These are phyloP conservation scores for Puma concolor DNA, from an alignment of 2,113 vertebrate species.

Conservation along the genomic window DNA sequence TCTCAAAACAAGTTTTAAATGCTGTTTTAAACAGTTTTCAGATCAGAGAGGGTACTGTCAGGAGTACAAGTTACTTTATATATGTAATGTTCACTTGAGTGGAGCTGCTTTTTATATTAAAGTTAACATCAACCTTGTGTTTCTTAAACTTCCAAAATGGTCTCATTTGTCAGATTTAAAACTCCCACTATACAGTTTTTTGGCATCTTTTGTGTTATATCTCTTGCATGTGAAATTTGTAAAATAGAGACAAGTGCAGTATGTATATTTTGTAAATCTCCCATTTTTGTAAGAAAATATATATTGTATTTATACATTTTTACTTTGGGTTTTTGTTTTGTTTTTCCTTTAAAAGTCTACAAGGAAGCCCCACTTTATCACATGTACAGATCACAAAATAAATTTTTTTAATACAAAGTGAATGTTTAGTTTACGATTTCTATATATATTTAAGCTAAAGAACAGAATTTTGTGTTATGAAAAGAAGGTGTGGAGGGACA, in stretches of 20 bases:
- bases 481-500: neutral
- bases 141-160: constrained; percentile 62
- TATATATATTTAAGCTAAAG: neutral
- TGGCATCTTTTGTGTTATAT: constrained; percentile 78
- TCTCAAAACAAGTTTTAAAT: constrained; percentile 65
- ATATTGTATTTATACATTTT: constrained; percentile 95
- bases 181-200: constrained; percentile 70
- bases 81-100: constrained; percentile 52
- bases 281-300: constrained; percentile 92
- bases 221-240: constrained; percentile 86
- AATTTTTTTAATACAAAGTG: constrained; percentile 86
- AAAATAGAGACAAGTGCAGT: constrained; percentile 87
- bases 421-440: constrained; percentile 29
- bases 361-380: constrained; percentile 88
- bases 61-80: constrained; percentile 48
- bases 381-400: constrained; percentile 95
- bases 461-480: constrained; percentile 9
- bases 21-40: constrained; percentile 59
- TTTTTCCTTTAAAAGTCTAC: constrained; percentile 84
- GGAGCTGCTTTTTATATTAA: constrained; percentile 73
- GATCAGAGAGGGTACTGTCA: constrained; percentile 34
- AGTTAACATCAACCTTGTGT: constrained; percentile 63
- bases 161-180: constrained; percentile 70
- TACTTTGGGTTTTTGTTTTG: constrained; percentile 87
- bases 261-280: constrained; percentile 94